Percentiles rank a stretch among this genome's conserved stretches.
These are phyloP conservation scores for Sinopyrophorus schimmeli DNA, from an alignment of 2,888 invertebrate species.

Conservation along the genomic window DNA sequence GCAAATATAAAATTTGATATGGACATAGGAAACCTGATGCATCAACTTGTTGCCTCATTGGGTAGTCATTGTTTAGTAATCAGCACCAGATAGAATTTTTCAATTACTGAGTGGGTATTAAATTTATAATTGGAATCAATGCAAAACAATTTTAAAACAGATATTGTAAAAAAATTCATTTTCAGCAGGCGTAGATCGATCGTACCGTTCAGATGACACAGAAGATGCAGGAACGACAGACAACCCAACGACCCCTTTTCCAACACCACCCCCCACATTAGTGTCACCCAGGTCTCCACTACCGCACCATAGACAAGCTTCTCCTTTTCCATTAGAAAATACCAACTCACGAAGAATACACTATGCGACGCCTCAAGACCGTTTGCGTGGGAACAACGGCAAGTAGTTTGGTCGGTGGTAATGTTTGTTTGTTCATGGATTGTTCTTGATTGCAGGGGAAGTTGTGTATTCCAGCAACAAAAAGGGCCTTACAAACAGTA, in stretches of 20 bases:
- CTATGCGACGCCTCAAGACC: constrained; percentile 56
- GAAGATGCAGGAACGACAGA: constrained; percentile 62
- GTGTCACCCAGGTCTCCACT: constrained; percentile 60
- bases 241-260: constrained; percentile 60
- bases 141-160: too few relatives aligned
- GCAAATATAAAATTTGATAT: too few relatives aligned
- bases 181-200: constrained; percentile 67
- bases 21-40: too few relatives aligned
- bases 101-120: too few relatives aligned
- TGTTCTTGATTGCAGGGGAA: constrained; percentile 34
- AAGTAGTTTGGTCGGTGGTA: constrained; percentile 33
- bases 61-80: too few relatives aligned
- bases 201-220: constrained; percentile 75
- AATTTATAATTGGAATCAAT: too few relatives aligned
- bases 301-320: constrained; percentile 68
- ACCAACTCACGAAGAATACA: constrained; percentile 64
- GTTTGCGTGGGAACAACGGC: constrained; percentile 54
- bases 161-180: constrained; percentile 33
- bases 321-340: constrained; percentile 71
- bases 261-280: constrained; percentile 59
- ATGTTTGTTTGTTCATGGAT: constrained; percentile 19
- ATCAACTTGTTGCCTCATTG: too few relatives aligned
- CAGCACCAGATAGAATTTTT: too few relatives aligned
- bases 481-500: constrained; percentile 50
- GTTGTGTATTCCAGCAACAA: constrained; percentile 45